phyloP scores from a whole-genome alignment of 1,140 invertebrate species.

The Oncopeltus fasciatus region DNA sequence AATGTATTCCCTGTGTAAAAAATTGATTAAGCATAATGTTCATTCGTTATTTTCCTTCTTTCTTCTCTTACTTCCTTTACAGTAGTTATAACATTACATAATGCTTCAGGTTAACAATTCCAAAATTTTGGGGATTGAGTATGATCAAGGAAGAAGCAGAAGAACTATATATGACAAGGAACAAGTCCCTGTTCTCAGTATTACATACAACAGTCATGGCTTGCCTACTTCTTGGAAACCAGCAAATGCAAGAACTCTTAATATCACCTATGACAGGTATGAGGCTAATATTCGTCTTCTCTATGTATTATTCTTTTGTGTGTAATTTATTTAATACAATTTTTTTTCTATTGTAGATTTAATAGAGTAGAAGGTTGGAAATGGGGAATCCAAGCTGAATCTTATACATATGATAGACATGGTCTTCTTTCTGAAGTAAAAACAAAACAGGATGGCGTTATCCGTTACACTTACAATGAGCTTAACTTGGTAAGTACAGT shows the following conservation, averaged over 20 bases:
- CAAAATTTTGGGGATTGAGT: slow-evolving; percentile 72
- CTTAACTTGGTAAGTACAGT: slow-evolving; percentile 46
- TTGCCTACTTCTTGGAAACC: slow-evolving; percentile 66
- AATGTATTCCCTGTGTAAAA: neutral
- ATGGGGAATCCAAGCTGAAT: slow-evolving; percentile 73
- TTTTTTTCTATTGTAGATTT: slow-evolving; percentile 36
- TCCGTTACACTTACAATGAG: slow-evolving; percentile 66
- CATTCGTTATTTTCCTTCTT: neutral
- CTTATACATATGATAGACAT: slow-evolving; percentile 72
- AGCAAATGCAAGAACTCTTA: slow-evolving; percentile 56
- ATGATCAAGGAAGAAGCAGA: slow-evolving; percentile 71
- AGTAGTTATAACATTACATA: neutral
- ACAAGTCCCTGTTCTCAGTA: slow-evolving; percentile 62
- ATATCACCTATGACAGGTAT: slow-evolving; percentile 72
- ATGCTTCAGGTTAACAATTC: slow-evolving; percentile 53
- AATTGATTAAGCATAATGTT: no score
- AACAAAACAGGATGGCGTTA: slow-evolving; percentile 61
- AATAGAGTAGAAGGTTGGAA: slow-evolving; percentile 82
- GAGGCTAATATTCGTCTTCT: neutral
- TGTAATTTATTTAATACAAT: neutral
- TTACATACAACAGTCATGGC: slow-evolving; percentile 74
- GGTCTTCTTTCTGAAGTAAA: slow-evolving; percentile 71
- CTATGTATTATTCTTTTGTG: neutral
- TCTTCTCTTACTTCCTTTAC: neutral
- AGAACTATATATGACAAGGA: slow-evolving; percentile 80